Percentiles rank a stretch among this genome's conserved stretches.
phyloP scores from a whole-genome alignment of 1,140 invertebrate species.

The Macrobrachium rosenbergii region DNA sequence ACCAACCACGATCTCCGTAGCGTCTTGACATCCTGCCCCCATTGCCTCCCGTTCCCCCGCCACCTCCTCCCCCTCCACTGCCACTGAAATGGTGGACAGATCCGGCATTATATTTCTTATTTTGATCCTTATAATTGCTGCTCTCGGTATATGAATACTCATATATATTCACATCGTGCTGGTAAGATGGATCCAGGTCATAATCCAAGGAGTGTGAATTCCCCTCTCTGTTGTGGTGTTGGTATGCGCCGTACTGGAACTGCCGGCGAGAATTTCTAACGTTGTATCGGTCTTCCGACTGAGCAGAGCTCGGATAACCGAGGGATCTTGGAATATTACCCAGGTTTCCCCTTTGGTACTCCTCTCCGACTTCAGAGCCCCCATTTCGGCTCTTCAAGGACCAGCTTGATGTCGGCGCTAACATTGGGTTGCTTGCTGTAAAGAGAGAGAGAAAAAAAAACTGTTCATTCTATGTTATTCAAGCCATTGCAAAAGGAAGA shows the following conservation, averaged over 20 bases:
- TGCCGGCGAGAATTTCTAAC: constrained; percentile 3
- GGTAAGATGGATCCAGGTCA: constrained; percentile 38
- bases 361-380: no score
- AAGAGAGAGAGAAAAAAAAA: no score
- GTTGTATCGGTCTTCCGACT: no score
- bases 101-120: not conserved
- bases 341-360: no score
- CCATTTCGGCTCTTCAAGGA: no score
- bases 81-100: no score
- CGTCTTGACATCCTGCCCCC: not conserved
- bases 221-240: constrained; percentile 14
- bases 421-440: no score
- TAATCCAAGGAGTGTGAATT: constrained; percentile 38
- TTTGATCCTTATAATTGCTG: constrained; percentile 9
- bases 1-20: constrained; percentile 39
- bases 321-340: no score
- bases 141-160: constrained; percentile 46
- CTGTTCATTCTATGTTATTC: no score
- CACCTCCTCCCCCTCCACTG: not conserved
- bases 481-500: no score
- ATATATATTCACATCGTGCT: constrained; percentile 43
- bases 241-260: constrained; percentile 19
- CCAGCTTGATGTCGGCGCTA: no score
- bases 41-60: not conserved
- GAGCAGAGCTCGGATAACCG: no score